Evolutionary conservation across 1,140 invertebrate species (phyloP).

Genomic region (Papilio dardanus): DNA sequence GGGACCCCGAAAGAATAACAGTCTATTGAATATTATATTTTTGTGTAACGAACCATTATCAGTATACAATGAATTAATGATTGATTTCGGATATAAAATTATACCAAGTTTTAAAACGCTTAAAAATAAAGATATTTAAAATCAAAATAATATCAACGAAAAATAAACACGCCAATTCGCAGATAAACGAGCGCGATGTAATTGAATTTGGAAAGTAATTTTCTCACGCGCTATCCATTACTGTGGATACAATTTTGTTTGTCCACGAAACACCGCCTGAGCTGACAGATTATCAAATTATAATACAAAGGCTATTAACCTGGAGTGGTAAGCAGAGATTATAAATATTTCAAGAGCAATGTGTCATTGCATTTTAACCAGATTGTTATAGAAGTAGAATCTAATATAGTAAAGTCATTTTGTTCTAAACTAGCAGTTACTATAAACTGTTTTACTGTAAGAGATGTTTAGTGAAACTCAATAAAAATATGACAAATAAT

Average conservation of each 20-base stretch:
- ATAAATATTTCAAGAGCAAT: too few species aligned
- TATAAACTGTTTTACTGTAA: neutral
- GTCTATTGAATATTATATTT: neutral
- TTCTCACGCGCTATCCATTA: slow-evolving; percentile 22
- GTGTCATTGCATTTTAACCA: too few species aligned
- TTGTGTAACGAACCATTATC: slow-evolving; percentile 33
- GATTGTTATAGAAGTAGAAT: too few species aligned
- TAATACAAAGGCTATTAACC: neutral
- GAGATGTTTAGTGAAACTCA: neutral
- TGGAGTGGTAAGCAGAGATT: neutral
- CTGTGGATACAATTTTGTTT: slow-evolving; percentile 5
- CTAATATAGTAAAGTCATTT: neutral
- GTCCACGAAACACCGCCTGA: neutral
- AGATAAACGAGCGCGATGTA: slow-evolving; percentile 3
- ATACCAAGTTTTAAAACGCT: too few species aligned
- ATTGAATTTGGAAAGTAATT: slow-evolving; percentile 27
- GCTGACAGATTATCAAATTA: slow-evolving; percentile 8
- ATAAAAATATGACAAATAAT: neutral
- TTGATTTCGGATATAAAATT: neutral
- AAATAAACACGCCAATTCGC: neutral
- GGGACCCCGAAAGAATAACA: slow-evolving; percentile 35
- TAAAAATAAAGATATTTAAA: too few species aligned
- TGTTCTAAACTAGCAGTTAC: neutral
- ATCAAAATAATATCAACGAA: neutral
- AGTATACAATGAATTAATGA: neutral